These are phyloP conservation scores for Mythimna loreyi DNA, from an alignment of 2,888 invertebrate genomes.

Conservation along the genomic window DNA sequence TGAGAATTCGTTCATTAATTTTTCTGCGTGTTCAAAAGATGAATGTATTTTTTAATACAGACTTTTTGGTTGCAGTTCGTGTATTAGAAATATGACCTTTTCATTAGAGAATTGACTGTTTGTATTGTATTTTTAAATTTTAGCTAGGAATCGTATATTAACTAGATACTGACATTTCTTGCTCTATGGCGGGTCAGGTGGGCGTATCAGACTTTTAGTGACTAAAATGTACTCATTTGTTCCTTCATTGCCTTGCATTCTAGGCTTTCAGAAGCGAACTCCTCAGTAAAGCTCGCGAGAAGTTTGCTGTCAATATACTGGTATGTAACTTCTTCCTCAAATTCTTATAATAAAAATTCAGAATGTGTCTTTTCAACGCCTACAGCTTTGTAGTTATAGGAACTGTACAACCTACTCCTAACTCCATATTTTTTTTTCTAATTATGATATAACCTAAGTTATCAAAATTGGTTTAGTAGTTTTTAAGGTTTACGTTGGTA, in stretches of 20 bases:
- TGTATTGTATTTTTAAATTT: too few species aligned
- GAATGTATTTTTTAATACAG: neutral
- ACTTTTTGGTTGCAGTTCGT: neutral
- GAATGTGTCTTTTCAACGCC: neutral
- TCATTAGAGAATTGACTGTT: neutral
- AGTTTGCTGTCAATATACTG: neutral
- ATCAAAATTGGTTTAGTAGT: neutral
- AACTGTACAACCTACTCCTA: too few species aligned
- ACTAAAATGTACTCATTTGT: too few species aligned
- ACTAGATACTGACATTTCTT: too few species aligned
- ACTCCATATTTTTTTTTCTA: too few species aligned
- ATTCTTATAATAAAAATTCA: neutral
- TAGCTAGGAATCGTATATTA: too few species aligned
- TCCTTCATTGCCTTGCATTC: too few species aligned
- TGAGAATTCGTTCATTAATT: conserved; percentile 1
- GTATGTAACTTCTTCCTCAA: neutral
- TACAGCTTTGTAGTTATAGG: neutral
- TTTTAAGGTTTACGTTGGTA: neutral
- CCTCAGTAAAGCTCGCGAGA: too few species aligned
- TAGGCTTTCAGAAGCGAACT: too few species aligned
- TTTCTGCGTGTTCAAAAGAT: conserved; percentile 10
- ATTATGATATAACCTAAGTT: too few species aligned
- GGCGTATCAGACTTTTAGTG: too few species aligned
- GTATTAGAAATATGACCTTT: neutral
- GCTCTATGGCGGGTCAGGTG: too few species aligned